phyloP scores from a whole-genome alignment of 1,140 invertebrate genomes.

The Polypedilum pembai region DNA sequence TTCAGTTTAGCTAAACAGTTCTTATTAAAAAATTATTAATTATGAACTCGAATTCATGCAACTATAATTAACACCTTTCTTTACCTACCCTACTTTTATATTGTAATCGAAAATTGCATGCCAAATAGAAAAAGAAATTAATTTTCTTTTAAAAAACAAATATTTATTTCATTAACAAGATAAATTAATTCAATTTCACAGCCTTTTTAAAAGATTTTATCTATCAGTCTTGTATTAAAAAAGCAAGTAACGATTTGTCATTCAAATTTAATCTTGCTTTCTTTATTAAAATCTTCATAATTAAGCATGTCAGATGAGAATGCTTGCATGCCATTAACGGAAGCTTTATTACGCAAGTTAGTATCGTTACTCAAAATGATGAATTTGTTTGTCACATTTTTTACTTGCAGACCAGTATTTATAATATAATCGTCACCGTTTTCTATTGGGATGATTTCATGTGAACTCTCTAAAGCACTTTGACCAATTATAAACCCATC shows the following conservation, averaged over 20 bases:
- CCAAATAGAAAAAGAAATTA: no score
- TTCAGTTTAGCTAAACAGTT: no score
- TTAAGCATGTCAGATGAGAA: conserved; percentile 28
- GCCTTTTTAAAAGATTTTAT: no score
- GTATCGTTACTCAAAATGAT: conserved; percentile 39
- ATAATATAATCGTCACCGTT: conserved; percentile 40
- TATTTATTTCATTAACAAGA: no score
- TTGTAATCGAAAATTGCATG: no score
- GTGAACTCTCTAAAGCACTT: conserved; percentile 36
- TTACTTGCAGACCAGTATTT: conserved; percentile 40
- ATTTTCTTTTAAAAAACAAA: no score
- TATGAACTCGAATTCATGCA: no score
- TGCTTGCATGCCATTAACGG: conserved; percentile 36
- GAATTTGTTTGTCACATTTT: conserved; percentile 35
- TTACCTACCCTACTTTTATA: no score
- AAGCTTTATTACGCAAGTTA: conserved; percentile 40
- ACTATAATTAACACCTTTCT: no score
- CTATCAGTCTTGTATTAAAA: background rate
- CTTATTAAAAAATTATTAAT: no score
- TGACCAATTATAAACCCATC: conserved; percentile 35
- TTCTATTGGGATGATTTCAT: conserved; percentile 36
- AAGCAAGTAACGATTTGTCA: background rate
- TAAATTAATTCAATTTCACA: no score
- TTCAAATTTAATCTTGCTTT: background rate
- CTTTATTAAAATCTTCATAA: background rate